Conservation (phyloP, 2,888 invertebrate genomes). For the Euphydryas editha region DNA sequence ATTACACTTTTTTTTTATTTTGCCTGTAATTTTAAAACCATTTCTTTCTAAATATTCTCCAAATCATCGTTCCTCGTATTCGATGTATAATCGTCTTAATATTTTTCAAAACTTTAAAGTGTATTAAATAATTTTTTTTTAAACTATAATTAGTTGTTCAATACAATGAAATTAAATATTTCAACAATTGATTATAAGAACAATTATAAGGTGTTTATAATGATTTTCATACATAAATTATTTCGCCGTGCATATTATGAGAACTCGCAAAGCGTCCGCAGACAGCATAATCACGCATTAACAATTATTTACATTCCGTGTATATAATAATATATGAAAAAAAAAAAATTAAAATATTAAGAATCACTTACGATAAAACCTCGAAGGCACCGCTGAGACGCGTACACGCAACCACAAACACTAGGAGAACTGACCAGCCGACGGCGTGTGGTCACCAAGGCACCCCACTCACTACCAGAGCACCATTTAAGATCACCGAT, state of each 20-base stretch:
- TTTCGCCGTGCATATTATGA: slow-evolving; percentile 23
- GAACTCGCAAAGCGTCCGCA: slow-evolving; percentile 26
- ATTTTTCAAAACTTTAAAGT: too few species aligned
- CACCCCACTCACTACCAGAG: slow-evolving; percentile 49
- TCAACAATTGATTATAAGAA: too few species aligned
- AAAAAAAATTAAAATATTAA: background rate
- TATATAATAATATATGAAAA: slow-evolving; percentile 6
- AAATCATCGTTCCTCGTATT: too few species aligned
- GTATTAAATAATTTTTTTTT: too few species aligned
- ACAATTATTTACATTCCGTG: slow-evolving; percentile 2
- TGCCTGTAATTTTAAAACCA: too few species aligned
- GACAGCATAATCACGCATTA: background rate
- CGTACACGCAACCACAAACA: slow-evolving; percentile 49
- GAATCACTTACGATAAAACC: slow-evolving; percentile 48
- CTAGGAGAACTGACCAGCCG: slow-evolving; percentile 52
- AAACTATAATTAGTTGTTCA: too few species aligned
- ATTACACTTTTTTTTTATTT: too few species aligned
- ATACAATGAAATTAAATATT: too few species aligned
- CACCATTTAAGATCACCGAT: slow-evolving; percentile 45
- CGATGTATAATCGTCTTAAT: too few species aligned
- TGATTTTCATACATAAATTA: background rate
- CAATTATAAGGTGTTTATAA: too few species aligned
- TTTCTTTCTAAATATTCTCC: too few species aligned
- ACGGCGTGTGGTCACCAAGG: slow-evolving; percentile 47
- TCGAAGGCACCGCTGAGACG: slow-evolving; percentile 45